A percentile compares a stretch with the other conserved stretches of the same genome.
These are phyloP conservation scores for Helicolenus hilgendorfi DNA, from an alignment of 2,797 vertebrate genomes.

Conservation along the genomic window DNA sequence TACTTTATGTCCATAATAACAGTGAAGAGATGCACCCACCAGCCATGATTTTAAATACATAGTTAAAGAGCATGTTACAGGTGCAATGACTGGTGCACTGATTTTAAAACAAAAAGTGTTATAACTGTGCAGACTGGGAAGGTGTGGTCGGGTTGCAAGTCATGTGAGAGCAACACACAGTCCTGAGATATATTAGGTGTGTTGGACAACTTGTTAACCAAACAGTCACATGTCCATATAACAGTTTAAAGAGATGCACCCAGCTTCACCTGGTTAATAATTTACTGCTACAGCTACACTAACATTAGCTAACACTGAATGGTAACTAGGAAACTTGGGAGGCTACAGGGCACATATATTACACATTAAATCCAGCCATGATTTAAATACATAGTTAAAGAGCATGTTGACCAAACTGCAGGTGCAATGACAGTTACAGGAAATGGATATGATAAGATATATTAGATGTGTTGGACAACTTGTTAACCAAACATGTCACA, in stretches of 20 bases:
- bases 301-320: background rate
- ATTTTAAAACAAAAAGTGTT: conserved; percentile 15
- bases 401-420: background rate
- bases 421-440: background rate
- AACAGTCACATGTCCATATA: conserved; percentile 66
- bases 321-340: background rate
- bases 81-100: background rate
- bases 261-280: conserved; percentile 65
- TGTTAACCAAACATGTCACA: too few relatives aligned
- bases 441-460: background rate
- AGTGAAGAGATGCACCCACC: too few relatives aligned
- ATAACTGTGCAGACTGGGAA: conserved; percentile 46
- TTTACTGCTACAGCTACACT: conserved; percentile 30
- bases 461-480: too few relatives aligned
- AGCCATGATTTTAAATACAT: too few relatives aligned
- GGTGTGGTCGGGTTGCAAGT: conserved; percentile 63
- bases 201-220: conserved; percentile 37
- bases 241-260: conserved; percentile 40
- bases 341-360: background rate
- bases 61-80: background rate
- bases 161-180: conserved; percentile 54
- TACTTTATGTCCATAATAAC: too few relatives aligned
- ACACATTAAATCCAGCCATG: background rate
- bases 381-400: background rate
- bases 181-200: conserved; percentile 21